Percentiles rank a stretch among this genome's conserved stretches.
Conservation (phyloP, 2,113 vertebrate species). For the Cebus imitator region DNA sequence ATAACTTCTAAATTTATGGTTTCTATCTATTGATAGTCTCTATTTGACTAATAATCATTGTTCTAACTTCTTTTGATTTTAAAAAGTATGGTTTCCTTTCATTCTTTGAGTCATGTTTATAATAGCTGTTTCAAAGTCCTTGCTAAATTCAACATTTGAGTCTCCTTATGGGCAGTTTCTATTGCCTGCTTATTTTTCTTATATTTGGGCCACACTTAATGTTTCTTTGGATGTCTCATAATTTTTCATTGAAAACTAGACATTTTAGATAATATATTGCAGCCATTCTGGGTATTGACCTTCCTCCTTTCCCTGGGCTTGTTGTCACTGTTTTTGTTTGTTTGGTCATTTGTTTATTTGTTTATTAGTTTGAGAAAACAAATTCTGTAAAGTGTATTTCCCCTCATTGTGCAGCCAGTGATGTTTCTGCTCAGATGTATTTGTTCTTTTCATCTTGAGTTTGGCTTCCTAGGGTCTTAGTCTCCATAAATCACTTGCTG, state of each 20-base stretch:
- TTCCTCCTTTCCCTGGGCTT: not conserved
- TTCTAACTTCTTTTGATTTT: not conserved
- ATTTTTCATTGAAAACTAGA: not conserved
- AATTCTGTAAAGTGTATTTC: not conserved
- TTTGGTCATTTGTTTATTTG: not conserved
- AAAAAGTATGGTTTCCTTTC: not conserved
- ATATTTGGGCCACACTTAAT: not conserved
- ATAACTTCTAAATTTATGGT: not conserved
- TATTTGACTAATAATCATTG: not conserved
- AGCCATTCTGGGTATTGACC: not conserved
- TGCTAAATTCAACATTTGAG: not conserved
- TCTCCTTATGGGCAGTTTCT: not conserved
- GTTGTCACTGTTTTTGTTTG: not conserved
- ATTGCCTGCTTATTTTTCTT: not conserved
- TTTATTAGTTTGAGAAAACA: not conserved
- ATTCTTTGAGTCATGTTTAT: not conserved
- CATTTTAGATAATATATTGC: not conserved
- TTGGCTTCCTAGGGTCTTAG: not conserved
- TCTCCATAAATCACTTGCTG: not conserved
- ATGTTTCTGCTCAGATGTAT: not conserved
- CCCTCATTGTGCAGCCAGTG: not conserved
- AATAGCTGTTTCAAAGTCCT: not conserved
- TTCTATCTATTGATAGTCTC: not conserved
- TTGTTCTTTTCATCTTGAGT: not conserved
- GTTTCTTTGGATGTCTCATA: not conserved